Conservation (phyloP, 2,888 invertebrate species). For the Noctuana brunneofusca region DNA sequence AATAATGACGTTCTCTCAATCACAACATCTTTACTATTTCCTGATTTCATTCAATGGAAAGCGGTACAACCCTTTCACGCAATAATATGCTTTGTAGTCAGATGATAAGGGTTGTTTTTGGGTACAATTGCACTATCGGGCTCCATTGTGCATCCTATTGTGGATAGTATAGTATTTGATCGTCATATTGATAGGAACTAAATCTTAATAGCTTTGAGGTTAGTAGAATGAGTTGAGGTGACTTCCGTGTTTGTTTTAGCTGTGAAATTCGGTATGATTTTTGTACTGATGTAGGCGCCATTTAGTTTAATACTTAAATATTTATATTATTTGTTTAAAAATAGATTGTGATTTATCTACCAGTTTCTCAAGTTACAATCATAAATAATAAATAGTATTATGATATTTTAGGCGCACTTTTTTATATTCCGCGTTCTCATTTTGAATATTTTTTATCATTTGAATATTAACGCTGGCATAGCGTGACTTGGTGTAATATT, state of each 20-base stretch:
- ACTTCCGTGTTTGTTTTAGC: conserved; percentile 16
- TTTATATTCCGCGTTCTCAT: neutral
- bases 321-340: too few species aligned
- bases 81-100: conserved; percentile 10
- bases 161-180: conserved; percentile 23
- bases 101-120: conserved; percentile 8
- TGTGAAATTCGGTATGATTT: too few species aligned
- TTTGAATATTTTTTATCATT: neutral
- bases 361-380: too few species aligned
- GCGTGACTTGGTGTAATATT: too few species aligned
- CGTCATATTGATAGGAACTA: conserved; percentile 27
- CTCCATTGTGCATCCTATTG: conserved; percentile 31
- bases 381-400: too few species aligned
- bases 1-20: conserved; percentile 34
- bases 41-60: conserved; percentile 32
- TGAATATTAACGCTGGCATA: too few species aligned
- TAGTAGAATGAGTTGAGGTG: conserved; percentile 4
- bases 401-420: neutral
- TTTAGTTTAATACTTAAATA: too few species aligned
- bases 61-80: neutral
- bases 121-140: conserved; percentile 1
- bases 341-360: too few species aligned
- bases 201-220: conserved; percentile 31
- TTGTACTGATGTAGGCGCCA: too few species aligned
- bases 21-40: conserved; percentile 31